Evolutionary conservation across 37 sponge, comb jelly and placozoan species (phyloP), one percentile per base, ranked within the genome.

Genomic region (Diacarnus erythraeanus): DNA sequence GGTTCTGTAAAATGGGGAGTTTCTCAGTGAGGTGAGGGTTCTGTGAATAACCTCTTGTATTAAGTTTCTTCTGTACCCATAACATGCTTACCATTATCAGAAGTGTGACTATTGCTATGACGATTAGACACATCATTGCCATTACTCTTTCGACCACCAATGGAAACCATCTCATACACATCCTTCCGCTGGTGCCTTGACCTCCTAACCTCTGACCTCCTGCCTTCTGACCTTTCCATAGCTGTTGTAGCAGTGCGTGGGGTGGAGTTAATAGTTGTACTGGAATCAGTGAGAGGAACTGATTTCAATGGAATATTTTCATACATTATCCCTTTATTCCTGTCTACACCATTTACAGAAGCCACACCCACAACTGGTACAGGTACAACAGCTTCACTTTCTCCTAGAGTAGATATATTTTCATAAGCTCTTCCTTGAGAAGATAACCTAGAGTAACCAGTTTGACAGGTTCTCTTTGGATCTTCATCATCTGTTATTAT

Each of bases 251-350:
- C 5, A 31, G 66, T 2, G 4, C 27, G 23, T 18, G 66, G 66
- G 34, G 66, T 65, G 66, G 66, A 31, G 66, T 65, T 65, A 18
- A 3, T 3, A 18, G 66, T 65, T 31, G 66, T 34, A 30, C 66
- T 65, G 29, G 66, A 12, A 35, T 65, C 66, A 5, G 66, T 31
- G 9, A 35, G 15, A 34, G 66, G 34, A 35, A 35, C 29, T 30
- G 31, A 10, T 31, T 5, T 2, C 15, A 65, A 3, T 65, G 17
- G 29, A 65, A 47, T 47, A 47, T 47, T 47, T 47, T 47, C 51
- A 47, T 47, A 47, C 12, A 12, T 47, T 47, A 6, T 12, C 6
- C 51, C 51, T 15, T 12, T 47, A 47, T 6, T 47, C 12, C 51
- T 47, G 51, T 47, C 51, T 12, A 47, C 51, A 12, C 51, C 51